Conservation (phyloP, 2,113 vertebrate species). For the Cichladusa arquata region DNA sequence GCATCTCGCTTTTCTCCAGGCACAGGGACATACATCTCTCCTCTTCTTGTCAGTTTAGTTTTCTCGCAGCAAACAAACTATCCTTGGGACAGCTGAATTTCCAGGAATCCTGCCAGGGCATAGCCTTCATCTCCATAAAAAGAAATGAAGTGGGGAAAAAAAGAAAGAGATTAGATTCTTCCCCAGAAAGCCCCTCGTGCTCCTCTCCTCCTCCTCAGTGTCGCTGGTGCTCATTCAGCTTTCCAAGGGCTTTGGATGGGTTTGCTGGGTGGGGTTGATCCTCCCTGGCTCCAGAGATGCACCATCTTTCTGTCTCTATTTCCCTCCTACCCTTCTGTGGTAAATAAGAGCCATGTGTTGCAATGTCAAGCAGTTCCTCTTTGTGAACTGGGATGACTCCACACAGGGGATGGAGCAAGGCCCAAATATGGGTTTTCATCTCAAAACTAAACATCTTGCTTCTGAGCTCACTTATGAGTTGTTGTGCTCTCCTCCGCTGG, state of each 20-base stretch:
- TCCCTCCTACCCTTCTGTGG: conserved; percentile 30
- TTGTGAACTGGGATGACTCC: conserved; percentile 67
- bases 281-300: conserved; percentile 28
- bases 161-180: conserved; percentile 14
- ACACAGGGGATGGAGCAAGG: conserved; percentile 54
- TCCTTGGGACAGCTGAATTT: conserved; percentile 64
- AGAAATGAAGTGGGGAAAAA: conserved; percentile 72
- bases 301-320: not conserved
- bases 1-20: not conserved
- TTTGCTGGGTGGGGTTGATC: conserved; percentile 26
- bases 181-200: not conserved
- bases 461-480: conserved; percentile 71
- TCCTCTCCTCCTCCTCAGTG: not conserved
- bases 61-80: conserved; percentile 67
- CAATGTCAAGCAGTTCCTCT: conserved; percentile 62
- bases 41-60: conserved; percentile 66
- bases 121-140: conserved; percentile 78
- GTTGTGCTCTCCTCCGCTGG: not conserved
- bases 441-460: conserved; percentile 72
- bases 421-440: conserved; percentile 76
- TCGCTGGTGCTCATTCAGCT: not conserved
- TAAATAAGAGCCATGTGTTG: conserved; percentile 65
- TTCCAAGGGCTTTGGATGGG: conserved; percentile 35
- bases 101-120: conserved; percentile 74
- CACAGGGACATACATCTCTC: not conserved